A percentile compares a stretch with the other conserved stretches of the same genome.
Conservation (phyloP, 2,888 invertebrate species). For the Nasonovia ribisnigri region DNA sequence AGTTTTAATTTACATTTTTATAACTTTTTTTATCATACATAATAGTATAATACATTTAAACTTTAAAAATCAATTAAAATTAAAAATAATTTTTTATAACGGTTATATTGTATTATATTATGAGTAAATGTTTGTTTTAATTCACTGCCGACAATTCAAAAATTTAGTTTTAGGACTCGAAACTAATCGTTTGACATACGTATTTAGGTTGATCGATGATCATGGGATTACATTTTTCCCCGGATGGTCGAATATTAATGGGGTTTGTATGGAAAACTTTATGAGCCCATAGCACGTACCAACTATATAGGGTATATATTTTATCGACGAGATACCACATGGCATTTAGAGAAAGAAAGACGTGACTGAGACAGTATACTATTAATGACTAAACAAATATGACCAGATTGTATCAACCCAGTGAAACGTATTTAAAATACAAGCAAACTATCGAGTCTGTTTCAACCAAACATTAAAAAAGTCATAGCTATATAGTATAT, state of each 20-base stretch:
- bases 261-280: conserved; percentile 24
- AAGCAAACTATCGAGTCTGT: too few species aligned
- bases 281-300: conserved; percentile 31
- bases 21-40: too few species aligned
- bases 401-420: neutral
- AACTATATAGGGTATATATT: neutral
- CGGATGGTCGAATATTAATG: conserved; percentile 50
- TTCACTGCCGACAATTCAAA: too few species aligned
- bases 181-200: neutral
- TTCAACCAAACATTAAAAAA: neutral
- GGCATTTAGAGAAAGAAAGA: conserved; percentile 1
- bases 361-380: neutral
- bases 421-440: neutral
- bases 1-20: too few species aligned
- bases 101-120: too few species aligned
- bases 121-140: too few species aligned
- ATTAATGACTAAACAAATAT: conserved; percentile 1
- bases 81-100: too few species aligned
- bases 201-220: conserved; percentile 31
- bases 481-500: neutral
- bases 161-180: neutral
- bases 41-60: too few species aligned
- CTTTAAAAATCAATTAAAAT: too few species aligned
- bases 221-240: conserved; percentile 1
- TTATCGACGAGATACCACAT: conserved; percentile 19